Evolutionary conservation across 1,140 invertebrate genomes (phyloP), one percentile per base, ranked within the genome.

Genomic region (Adoxophyes honmai): DNA sequence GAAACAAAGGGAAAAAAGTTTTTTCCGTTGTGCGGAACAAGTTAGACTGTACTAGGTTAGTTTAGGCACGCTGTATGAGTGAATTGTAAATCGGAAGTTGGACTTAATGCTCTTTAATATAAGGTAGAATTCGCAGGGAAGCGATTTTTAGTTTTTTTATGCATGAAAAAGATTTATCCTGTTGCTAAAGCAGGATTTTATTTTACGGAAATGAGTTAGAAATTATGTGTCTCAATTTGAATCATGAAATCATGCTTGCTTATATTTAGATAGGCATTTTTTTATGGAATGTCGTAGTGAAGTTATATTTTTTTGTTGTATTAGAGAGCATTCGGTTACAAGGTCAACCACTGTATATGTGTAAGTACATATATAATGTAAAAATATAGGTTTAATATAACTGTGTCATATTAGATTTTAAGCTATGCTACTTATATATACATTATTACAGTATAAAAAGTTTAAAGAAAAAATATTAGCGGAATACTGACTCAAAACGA

Each of bases 391-490:
- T 70, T 70, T 81, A 86, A 75, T 74, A 68, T 85, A 85, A 88
- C 81, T 88, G 85, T 88, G 85, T 86, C 85, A 88, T 88, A 88
- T 78, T 88, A 88, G 85, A 61, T 21, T 38, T 86, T 86, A 88
- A 85, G 82, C 75, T 86, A 88, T 85, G 74, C 85, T 88, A 86
- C 80, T 86, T 88, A 85, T 81, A 63, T 67, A 82, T 82, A 80
- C 71, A 82, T 79, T 78, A 83, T 77, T 76, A 74, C 71, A 81
- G 85, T 80, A 78, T 85, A 79, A 75, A 83, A 82, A 82, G 70
- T 74, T 86, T 78, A 77, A 83, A 74, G 39, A 54, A 74, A 73
- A 77, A 81, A 88, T 83, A 86, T 85, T 84, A 88, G 78, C 77
- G 81, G 72, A 81, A 78, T 82, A 78, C 70, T 66, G 72, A 77